phyloP scores from a whole-genome alignment of 2,113 vertebrate genomes.

The Progne subis region DNA sequence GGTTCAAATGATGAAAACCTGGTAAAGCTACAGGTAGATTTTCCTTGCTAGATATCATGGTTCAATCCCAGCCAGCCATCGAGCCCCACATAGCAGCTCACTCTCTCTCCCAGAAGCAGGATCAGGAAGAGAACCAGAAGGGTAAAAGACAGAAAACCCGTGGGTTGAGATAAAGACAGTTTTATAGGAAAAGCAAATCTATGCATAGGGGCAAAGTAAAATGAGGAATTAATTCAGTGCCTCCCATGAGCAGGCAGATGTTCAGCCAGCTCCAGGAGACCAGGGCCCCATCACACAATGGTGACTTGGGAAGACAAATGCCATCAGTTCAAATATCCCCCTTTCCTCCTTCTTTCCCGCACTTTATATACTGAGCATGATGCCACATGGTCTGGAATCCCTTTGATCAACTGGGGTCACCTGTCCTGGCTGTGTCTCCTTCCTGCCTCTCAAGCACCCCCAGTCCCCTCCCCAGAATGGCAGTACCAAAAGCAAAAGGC shows the following conservation, averaged over 20 bases:
- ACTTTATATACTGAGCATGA: not conserved
- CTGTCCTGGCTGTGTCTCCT: not conserved
- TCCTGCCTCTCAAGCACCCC: not conserved
- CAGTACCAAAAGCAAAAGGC: not conserved
- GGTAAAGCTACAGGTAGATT: not conserved
- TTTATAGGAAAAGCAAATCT: not conserved
- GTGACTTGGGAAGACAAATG: not conserved
- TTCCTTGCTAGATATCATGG: not conserved
- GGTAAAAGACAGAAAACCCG: not conserved
- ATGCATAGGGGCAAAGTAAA: not conserved
- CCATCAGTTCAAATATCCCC: not conserved
- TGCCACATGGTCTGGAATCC: not conserved
- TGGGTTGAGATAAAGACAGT: not conserved
- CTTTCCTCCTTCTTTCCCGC: accelerated
- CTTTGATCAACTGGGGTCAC: not conserved
- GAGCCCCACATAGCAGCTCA: accelerated
- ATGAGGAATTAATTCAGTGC: not conserved
- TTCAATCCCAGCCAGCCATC: not conserved
- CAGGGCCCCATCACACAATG: accelerated
- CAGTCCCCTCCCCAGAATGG: not conserved
- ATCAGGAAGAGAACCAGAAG: not conserved
- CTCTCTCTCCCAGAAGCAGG: not conserved
- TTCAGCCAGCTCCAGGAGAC: not conserved
- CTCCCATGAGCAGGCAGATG: not conserved
- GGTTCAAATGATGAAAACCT: not conserved